Conservation (phyloP, 1,140 invertebrate species). For the Solen grandis region DNA sequence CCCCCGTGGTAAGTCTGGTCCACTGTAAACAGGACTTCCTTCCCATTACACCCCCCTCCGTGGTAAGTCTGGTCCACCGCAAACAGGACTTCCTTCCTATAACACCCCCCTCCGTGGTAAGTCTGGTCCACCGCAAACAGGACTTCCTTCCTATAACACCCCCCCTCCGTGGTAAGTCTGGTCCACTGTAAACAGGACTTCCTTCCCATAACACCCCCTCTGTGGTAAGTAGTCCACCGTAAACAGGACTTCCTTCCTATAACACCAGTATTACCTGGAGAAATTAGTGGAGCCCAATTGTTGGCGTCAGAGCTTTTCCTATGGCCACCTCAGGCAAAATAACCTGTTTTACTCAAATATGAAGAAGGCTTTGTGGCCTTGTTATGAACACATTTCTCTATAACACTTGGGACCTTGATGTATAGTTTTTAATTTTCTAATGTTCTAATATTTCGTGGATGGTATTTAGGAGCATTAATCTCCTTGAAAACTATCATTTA, state of each 20-base stretch:
- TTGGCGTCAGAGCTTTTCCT: no score
- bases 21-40: constrained; percentile 49
- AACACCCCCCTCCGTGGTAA: neutral
- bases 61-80: constrained; percentile 10
- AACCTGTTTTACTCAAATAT: no score
- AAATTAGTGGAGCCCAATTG: no score
- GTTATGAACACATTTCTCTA: no score
- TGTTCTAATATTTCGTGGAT: no score
- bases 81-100: constrained; percentile 45
- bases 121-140: constrained; percentile 24
- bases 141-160: constrained; percentile 36
- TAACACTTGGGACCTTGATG: no score
- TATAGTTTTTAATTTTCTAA: no score
- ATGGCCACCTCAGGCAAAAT: no score
- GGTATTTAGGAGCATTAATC: no score
- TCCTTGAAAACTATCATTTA: no score
- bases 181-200: constrained; percentile 45
- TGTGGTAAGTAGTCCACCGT: constrained; percentile 15
- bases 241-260: constrained; percentile 45
- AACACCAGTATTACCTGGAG: no score
- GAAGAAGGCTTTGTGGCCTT: no score
- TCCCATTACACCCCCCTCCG: neutral
- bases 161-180: neutral
- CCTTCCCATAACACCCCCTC: constrained; percentile 8
- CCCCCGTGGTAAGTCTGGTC: neutral